Evolutionary conservation across 2,113 vertebrate genomes (phyloP), one percentile per base, ranked within the genome.

Genomic region (Pterophyllum scalare): DNA sequence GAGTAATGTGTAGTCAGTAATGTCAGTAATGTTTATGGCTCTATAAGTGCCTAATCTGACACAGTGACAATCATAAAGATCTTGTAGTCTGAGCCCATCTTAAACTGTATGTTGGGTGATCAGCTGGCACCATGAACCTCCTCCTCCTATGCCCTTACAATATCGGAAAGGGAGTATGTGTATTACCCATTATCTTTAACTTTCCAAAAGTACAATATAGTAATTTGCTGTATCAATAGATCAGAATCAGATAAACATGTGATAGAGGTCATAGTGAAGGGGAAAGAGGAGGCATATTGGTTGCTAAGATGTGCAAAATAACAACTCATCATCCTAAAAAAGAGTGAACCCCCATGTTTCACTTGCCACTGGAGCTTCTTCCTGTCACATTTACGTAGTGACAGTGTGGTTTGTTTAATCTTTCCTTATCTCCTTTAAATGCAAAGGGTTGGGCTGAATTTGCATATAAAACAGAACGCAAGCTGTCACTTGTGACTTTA

Each of bases 401-500:
- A 82, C 43, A 83, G 75, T 86, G 88, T 80, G 88, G 88, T 93
- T 89, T 78, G 79, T 67, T 80, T 84, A 86, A 93, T 92, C 81
- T 72, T 59, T 19, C 54, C 83, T 84, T 74, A 89, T 90, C 88
- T 86, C 77, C 80, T 80, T 82, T 74, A 75, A 91, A 93, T 89
- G 85, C 89, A 91, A 92, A 92, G 52, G 59, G 38, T 10, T n/a
- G 58, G 83, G 57, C 77, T 65, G 60, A 35, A 88, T 91, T 87
- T 86, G 79, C 87, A 93, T 89, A 35, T 79, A 62, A 90, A 92
- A 79, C 79, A 90, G 88, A 88, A 80, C 56, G 43, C 86, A 87
- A 85, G 90, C 80, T 90, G 85, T 64, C 82, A 90, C 84, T 82
- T 90, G 82, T 85, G 87, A 88, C 88, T 85, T 86, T 87, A 86